Percentiles rank a stretch among this genome's conserved stretches.
These are phyloP conservation scores for Atractosteus spatula DNA, from an alignment of 2,113 vertebrate genomes.

Conservation along the genomic window DNA sequence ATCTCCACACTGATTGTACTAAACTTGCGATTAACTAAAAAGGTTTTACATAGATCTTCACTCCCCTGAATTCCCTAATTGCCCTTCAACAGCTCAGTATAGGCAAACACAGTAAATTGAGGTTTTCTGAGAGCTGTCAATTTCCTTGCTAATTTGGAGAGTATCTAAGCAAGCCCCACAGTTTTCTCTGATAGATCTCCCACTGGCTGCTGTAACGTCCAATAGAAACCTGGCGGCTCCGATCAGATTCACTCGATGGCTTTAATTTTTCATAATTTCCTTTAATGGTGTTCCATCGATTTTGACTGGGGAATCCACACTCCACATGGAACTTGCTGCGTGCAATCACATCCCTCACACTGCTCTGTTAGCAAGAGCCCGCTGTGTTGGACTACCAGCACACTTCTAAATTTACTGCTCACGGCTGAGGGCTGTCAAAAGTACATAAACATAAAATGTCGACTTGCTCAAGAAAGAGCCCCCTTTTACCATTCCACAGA, in stretches of 20 bases:
- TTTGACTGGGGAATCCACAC: slow-evolving; percentile 73
- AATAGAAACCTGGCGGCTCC: slow-evolving; percentile 77
- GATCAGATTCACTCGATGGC: slow-evolving; percentile 76
- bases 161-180: slow-evolving; percentile 84
- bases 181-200: slow-evolving; percentile 78
- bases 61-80: too few relatives aligned
- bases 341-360: slow-evolving; percentile 9
- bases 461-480: too few relatives aligned
- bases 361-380: not conserved
- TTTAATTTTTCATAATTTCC: slow-evolving; percentile 89
- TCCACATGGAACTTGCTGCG: slow-evolving; percentile 41
- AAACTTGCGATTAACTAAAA: too few relatives aligned
- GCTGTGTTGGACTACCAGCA: too few relatives aligned
- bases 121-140: slow-evolving; percentile 82
- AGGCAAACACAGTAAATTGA: slow-evolving; percentile 65
- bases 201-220: slow-evolving; percentile 77
- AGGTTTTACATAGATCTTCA: too few relatives aligned
- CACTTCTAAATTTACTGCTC: too few relatives aligned
- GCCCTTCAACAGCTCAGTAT: too few relatives aligned
- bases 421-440: too few relatives aligned
- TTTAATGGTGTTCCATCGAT: slow-evolving; percentile 86
- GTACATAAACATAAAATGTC: too few relatives aligned
- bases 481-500: too few relatives aligned
- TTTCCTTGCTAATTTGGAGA: slow-evolving; percentile 82
- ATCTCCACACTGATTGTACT: too few relatives aligned